Evolutionary conservation across 2,797 vertebrate genomes (phyloP), one percentile per base, ranked within the genome.

Genomic region (Microctenopoma stevenorrisi): DNA sequence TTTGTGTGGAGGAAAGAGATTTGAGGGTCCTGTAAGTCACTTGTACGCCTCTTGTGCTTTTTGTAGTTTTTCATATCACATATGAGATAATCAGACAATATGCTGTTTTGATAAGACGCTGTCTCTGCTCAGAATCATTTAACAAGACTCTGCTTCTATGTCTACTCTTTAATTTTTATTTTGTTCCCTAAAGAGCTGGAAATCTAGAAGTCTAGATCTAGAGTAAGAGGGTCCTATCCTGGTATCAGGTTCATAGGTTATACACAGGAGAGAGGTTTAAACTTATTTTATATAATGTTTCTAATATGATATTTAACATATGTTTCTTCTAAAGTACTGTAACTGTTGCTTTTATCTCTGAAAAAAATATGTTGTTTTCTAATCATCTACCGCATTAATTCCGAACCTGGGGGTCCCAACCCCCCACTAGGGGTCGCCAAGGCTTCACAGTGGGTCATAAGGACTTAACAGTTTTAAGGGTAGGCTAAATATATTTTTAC

Each of bases 1-100:
- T 55, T 69, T 64, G 68, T 68, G 52, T 46, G 58, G 42, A 74
- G 50, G 43, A 30, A 30, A 46, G 54, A n/a, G 61, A 58, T 35
- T 25, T 8, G 37, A 66, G 50, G 49, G 47, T 48, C 54, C 2
- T 28, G 12, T 33, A 52, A 71, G 52, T 52, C 50, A 46, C n/a
- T 25, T 28, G 5, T 28, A 28, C 28, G 60, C 18, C 57, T 16
- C 0, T n/a, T 0, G 2, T 14, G 47, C 44, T 22, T 18, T 15
- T 57, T 61, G 28, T 16, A 33, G 55, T 74, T 65, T 51, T n/a
- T 61, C 54, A n/a, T 6, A 56, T 61, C 37, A n/a, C 26, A 16
- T 56, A 5, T 26, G 40, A 53, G 62, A 37, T 37, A 38, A 55
- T 47, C 16, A 14, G 52, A n/a, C 15, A 26, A 18, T 6, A 13